Evolutionary conservation across 2,113 vertebrate genomes (phyloP).

Genomic region (Pagrus major): DNA sequence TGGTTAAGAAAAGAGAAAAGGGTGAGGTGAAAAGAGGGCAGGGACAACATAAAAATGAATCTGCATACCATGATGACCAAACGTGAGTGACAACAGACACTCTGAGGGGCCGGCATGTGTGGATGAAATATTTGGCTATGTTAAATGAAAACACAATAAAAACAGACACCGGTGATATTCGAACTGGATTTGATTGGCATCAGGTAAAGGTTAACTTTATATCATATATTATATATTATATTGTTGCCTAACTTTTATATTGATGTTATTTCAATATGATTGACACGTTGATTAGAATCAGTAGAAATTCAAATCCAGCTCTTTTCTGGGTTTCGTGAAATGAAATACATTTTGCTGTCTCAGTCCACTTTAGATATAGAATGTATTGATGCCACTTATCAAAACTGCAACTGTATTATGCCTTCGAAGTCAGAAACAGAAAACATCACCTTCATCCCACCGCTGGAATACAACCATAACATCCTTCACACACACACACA

Average conservation of each 20-base stretch:
- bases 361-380: background rate
- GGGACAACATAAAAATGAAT: background rate
- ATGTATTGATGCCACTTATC: background rate
- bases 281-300: background rate
- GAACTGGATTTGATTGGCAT: background rate
- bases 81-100: background rate
- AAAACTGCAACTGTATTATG: background rate
- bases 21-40: constrained; percentile 9
- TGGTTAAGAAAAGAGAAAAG: constrained; percentile 29
- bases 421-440: background rate
- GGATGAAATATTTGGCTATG: background rate
- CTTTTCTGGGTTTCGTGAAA: background rate
- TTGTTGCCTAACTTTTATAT: background rate
- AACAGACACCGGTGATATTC: background rate
- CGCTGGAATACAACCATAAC: background rate
- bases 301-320: background rate
- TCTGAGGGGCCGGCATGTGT: background rate
- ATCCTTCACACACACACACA: constrained; percentile 3
- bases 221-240: no score
- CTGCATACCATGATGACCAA: no score
- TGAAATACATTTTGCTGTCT: background rate
- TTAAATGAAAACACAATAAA: background rate
- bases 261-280: no score
- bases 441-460: background rate
- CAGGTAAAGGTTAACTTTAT: background rate